These are phyloP conservation scores for Graphium colonna DNA, from an alignment of 2,888 invertebrate species.

Conservation along the genomic window DNA sequence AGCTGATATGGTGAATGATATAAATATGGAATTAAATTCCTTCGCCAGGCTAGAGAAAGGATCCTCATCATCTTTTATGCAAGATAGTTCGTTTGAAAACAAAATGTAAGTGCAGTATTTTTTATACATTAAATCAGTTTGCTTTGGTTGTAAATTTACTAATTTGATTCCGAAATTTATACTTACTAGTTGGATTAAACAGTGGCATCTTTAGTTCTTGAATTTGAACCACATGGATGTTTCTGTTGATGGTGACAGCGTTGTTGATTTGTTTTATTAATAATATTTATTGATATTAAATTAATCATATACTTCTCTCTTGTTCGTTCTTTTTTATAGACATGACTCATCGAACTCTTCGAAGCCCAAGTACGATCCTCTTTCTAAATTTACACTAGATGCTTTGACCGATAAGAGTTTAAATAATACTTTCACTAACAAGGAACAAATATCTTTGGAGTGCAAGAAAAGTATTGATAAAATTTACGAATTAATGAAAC, in stretches of 20 bases:
- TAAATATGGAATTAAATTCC: conserved; percentile 21
- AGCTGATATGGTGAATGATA: conserved; percentile 45
- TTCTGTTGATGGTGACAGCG: conserved; percentile 20
- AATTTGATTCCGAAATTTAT: too few relatives aligned
- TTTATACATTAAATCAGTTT: not conserved
- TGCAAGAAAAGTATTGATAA: conserved; percentile 66
- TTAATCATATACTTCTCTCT: not conserved
- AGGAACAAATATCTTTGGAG: conserved; percentile 39
- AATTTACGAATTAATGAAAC: conserved; percentile 61
- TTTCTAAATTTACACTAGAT: conserved; percentile 1
- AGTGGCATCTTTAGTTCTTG: too few relatives aligned
- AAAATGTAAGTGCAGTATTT: conserved; percentile 6
- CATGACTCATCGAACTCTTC: not conserved
- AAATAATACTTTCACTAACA: conserved; percentile 33
- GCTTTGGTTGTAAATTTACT: too few relatives aligned
- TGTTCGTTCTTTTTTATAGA: conserved; percentile 2
- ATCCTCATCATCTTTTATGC: conserved; percentile 34
- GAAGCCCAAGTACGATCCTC: not conserved
- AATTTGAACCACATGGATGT: too few relatives aligned
- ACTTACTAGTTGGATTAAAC: too few relatives aligned
- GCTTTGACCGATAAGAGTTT: conserved; percentile 31
- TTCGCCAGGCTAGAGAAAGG: conserved; percentile 26
- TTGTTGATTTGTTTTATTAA: too few relatives aligned
- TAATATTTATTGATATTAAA: conserved; percentile 9
- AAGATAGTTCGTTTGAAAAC: conserved; percentile 16